Conservation (phyloP, 2,888 invertebrate species). For the Tortrix viridana region DNA sequence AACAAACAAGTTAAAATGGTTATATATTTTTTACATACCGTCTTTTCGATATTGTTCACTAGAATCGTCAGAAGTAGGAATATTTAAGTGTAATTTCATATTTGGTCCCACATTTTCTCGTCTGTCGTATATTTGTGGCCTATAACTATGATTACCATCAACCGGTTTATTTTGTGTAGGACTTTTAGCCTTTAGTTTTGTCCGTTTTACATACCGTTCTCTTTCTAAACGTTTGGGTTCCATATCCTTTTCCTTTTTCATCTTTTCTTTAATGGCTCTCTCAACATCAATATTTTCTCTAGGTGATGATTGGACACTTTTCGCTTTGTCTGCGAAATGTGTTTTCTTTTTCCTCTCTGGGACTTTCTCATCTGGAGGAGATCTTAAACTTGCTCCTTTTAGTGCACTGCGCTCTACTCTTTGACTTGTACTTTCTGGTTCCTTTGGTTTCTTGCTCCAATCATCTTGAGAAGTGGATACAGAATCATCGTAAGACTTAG, state of each 20-base stretch:
- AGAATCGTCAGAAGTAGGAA: slow-evolving; percentile 86
- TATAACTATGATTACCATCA: slow-evolving; percentile 63
- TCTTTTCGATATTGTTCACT: slow-evolving; percentile 83
- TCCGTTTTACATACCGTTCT: slow-evolving; percentile 77
- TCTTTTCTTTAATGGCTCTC: slow-evolving; percentile 71
- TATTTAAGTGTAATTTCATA: slow-evolving; percentile 82
- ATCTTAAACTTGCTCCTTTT: slow-evolving; percentile 63
- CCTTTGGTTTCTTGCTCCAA: slow-evolving; percentile 70
- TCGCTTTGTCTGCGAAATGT: slow-evolving; percentile 76
- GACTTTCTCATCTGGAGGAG: slow-evolving; percentile 71
- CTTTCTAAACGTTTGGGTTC: slow-evolving; percentile 73
- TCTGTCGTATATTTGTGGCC: slow-evolving; percentile 75
- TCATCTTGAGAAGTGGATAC: slow-evolving; percentile 80
- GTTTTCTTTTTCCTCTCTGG: slow-evolving; percentile 77
- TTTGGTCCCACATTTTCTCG: slow-evolving; percentile 79
- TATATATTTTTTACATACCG: slow-evolving; percentile 50
- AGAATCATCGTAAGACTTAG: slow-evolving; percentile 84
- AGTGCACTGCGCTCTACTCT: slow-evolving; percentile 63
- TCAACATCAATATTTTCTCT: slow-evolving; percentile 70
- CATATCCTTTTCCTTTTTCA: slow-evolving; percentile 66
- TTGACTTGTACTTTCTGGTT: slow-evolving; percentile 59
- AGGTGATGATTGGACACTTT: slow-evolving; percentile 73
- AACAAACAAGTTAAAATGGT: neutral
- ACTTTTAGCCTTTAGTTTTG: slow-evolving; percentile 78
- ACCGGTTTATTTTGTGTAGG: slow-evolving; percentile 73